Evolutionary conservation across 2,797 vertebrate genomes (phyloP).

Genomic region (Amphiprion clarkii): DNA sequence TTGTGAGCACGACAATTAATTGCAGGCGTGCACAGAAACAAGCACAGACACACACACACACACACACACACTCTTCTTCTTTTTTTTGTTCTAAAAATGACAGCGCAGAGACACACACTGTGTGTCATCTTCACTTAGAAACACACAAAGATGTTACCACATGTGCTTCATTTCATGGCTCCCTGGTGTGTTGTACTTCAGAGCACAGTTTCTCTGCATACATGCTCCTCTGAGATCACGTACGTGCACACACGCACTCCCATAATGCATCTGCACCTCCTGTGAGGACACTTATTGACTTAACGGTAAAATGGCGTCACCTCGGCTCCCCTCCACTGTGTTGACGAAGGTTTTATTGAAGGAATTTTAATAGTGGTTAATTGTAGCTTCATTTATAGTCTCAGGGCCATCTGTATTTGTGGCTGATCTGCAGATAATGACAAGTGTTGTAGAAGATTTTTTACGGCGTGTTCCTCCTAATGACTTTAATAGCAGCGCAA

Average conservation of each 20-base stretch:
- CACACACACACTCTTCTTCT: neutral
- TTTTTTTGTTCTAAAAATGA: constrained; percentile 27
- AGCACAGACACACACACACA: neutral
- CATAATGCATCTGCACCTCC: constrained; percentile 33
- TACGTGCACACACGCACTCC: constrained; percentile 23
- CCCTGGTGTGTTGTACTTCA: constrained; percentile 59
- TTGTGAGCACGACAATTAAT: constrained; percentile 68
- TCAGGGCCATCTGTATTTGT: constrained; percentile 42
- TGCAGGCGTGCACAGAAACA: constrained; percentile 32
- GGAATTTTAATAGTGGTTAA: constrained; percentile 60
- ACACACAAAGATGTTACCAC: constrained; percentile 47
- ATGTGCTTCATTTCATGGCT: constrained; percentile 54
- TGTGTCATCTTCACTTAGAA: constrained; percentile 12
- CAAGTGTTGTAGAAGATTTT: constrained; percentile 22
- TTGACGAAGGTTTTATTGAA: constrained; percentile 57
- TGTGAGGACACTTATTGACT: constrained; percentile 63
- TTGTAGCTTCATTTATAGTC: constrained; percentile 54
- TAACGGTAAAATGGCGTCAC: constrained; percentile 66
- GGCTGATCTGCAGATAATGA: constrained; percentile 34
- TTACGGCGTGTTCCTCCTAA: constrained; percentile 38
- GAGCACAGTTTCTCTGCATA: constrained; percentile 45
- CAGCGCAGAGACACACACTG: neutral
- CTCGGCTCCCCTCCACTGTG: constrained; percentile 25
- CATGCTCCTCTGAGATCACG: constrained; percentile 42
- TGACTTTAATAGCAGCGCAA: constrained; percentile 36